A percentile compares a stretch with the other conserved stretches of the same genome.
Conservation (phyloP, 2,888 invertebrate genomes). For the Alloplasta piceator region DNA sequence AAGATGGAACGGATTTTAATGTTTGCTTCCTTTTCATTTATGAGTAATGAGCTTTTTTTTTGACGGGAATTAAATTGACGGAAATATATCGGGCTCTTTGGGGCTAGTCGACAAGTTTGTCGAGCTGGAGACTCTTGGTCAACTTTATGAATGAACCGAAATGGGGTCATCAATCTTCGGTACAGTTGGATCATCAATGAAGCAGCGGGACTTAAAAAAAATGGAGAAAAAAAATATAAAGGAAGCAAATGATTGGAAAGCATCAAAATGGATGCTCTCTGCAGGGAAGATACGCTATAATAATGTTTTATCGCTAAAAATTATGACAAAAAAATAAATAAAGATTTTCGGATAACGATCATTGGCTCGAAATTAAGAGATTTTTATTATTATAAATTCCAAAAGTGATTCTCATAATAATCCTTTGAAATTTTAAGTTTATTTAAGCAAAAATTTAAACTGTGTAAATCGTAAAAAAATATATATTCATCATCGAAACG, state of each 20-base stretch:
- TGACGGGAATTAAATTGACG: neutral
- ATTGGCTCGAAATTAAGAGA: too few species aligned
- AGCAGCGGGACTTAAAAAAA: neutral
- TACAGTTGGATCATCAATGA: constrained; percentile 23
- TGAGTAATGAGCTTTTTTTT: neutral
- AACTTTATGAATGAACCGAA: constrained; percentile 1
- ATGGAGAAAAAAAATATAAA: constrained; percentile 5
- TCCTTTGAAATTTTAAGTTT: too few species aligned
- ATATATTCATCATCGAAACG: too few species aligned
- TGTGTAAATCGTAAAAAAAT: too few species aligned
- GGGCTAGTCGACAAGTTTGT: neutral
- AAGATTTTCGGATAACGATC: too few species aligned
- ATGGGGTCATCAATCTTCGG: constrained; percentile 22
- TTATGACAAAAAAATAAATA: too few species aligned
- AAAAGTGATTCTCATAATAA: too few species aligned
- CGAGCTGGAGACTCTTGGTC: neutral
- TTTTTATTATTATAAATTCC: too few species aligned
- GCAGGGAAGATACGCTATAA: constrained; percentile 15
- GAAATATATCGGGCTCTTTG: neutral
- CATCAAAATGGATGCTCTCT: constrained; percentile 17
- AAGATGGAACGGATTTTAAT: too few species aligned
- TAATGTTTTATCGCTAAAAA: neutral
- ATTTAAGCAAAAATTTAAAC: too few species aligned
- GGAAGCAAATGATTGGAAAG: constrained; percentile 33
- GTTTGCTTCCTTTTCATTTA: neutral